Base-by-base conservation (phyloP, 1,140 invertebrate genomes). In the Drosophila pruinosa region DNA sequence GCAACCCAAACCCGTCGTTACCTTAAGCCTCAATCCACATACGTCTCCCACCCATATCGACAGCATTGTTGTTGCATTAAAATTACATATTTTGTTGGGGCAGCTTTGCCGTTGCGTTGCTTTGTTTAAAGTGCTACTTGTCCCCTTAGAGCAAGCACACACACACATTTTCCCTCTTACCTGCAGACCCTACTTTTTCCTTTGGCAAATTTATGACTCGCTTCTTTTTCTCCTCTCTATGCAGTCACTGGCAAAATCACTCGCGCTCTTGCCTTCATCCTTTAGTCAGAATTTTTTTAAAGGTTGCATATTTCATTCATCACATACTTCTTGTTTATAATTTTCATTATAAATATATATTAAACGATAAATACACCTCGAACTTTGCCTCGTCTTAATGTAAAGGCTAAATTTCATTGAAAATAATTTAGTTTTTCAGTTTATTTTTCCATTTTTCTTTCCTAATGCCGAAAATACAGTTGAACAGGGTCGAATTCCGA, bases 91-190 rank as follows among this genome's bases (percentile, higher is more conserved):
- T 82, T 86, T 77, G 82, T 75, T 75, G 71, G 62, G 61, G 74
- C 73, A 47, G 70, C 43, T 26, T 24, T 65, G 61, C 56, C 75
- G 79, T 82, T 81, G 81, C 88, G 81, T 86, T 86, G 81, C 81
- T 81, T 86, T 86, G 81, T 86, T 86, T 86, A 78, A 86, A 81
- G 81, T 81, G 81, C 77, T 75, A 86, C 79, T 67, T 68, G 63
- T 34, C 39, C 39, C 64, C 64, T 58, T 50, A 61, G 17, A 31
- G 14, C 68, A 75, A 63, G 34, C 63, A 75, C 41, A 17, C 31
- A 26, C 14, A 41, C 45, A 8, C 57, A 12, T 4, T n/a, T 10
- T 15, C 36, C 1, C 10, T 3, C 5, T n/a, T 19, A 1, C 52
- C n/a, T 38, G 4, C 43, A n/a, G 10, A 2, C 22, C 5, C 24